Percentiles rank a stretch among this genome's conserved stretches.
These are phyloP conservation scores for Halichondria panicea DNA, from an alignment of 37 sponge, comb jelly and placozoan genomes.

Conservation along the genomic window DNA sequence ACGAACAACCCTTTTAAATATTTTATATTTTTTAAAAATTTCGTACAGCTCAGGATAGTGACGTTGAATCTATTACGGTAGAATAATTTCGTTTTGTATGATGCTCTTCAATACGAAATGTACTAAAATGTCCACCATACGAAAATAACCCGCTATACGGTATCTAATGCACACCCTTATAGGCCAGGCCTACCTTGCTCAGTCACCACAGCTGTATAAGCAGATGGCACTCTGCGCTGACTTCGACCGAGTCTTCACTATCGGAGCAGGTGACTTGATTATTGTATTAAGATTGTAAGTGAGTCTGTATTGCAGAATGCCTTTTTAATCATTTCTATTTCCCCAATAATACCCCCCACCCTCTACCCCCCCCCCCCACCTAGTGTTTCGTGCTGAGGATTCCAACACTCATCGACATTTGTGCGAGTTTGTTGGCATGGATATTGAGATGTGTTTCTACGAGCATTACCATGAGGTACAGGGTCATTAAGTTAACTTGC, in stretches of 20 bases:
- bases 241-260: constrained; percentile 94
- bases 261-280: constrained; percentile 80
- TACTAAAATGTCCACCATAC: too few species aligned
- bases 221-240: constrained; percentile 98
- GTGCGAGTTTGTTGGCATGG: constrained; percentile 98
- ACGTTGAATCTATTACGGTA: too few species aligned
- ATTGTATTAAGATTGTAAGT: neutral
- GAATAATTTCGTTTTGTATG: too few species aligned
- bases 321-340: too few species aligned
- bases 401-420: constrained; percentile 98
- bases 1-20: too few species aligned
- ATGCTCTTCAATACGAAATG: too few species aligned
- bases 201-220: constrained; percentile 99
- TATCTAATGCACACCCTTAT: neutral
- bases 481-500: neutral
- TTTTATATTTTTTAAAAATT: too few species aligned
- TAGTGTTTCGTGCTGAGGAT: constrained; percentile 99
- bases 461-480: constrained; percentile 99
- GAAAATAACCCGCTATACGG: too few species aligned
- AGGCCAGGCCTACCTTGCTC: constrained; percentile 96
- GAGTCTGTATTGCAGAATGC: too few species aligned
- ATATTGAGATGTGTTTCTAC: constrained; percentile 97
- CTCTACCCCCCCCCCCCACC: neutral
- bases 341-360: neutral
- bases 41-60: too few species aligned